phyloP scores from a whole-genome alignment of 2,797 vertebrate species.

The Myioborus miniatus region DNA sequence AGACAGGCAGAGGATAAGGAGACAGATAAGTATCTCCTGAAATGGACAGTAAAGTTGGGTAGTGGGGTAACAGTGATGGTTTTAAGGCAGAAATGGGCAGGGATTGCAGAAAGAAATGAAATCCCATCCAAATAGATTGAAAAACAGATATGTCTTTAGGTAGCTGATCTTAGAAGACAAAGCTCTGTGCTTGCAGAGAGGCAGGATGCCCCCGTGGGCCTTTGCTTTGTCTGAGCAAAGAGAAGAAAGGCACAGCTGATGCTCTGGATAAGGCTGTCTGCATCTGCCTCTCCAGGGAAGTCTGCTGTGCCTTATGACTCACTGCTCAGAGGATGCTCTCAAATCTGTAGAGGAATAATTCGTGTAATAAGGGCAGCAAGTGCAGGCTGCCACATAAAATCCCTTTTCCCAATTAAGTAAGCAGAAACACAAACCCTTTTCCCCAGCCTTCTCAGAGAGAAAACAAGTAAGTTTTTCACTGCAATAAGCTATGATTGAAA shows the following conservation, averaged over 20 bases:
- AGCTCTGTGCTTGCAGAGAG: not conserved
- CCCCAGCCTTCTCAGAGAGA: not conserved
- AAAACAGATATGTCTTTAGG: not conserved
- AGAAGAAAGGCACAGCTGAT: slow-evolving; percentile 10
- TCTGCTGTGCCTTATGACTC: not conserved
- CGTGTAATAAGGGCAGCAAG: not conserved
- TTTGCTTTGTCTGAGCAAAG: not conserved
- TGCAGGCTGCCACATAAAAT: not conserved
- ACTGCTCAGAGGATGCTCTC: not conserved
- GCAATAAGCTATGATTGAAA: not conserved
- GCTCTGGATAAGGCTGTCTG: slow-evolving; percentile 40
- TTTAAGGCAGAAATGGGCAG: not conserved
- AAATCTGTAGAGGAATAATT: not conserved
- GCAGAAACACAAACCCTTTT: not conserved
- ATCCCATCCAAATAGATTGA: not conserved
- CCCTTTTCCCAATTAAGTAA: not conserved
- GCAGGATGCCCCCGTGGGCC: not conserved
- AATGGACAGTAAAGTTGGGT: not conserved
- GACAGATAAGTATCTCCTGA: not conserved
- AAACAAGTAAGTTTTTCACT: not conserved
- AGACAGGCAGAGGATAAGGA: not conserved
- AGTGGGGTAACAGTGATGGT: not conserved
- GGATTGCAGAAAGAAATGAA: not conserved
- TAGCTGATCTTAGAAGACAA: not conserved
- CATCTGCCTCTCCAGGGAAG: not conserved